phyloP scores from a whole-genome alignment of 2,888 invertebrate genomes.

The Drosophila multiciliata region DNA sequence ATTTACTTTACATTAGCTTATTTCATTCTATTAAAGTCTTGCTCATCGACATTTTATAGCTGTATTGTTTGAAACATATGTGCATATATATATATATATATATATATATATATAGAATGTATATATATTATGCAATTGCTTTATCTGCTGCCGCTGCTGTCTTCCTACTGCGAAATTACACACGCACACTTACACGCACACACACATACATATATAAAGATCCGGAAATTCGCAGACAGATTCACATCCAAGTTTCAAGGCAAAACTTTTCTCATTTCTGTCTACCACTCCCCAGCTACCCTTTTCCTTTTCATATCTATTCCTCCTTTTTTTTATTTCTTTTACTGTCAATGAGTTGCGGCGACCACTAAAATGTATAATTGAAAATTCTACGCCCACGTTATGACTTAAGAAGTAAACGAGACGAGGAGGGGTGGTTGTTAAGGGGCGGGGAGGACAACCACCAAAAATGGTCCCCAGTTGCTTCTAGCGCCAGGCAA shows the following conservation, averaged over 20 bases:
- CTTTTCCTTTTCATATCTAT: constrained; percentile 19
- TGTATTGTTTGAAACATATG: not conserved
- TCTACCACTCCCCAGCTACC: constrained; percentile 15
- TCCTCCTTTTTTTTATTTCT: constrained; percentile 15
- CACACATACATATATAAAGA: not conserved
- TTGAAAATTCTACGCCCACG: constrained; percentile 76
- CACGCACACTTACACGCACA: not conserved
- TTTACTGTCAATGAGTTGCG: constrained; percentile 65
- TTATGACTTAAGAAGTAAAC: constrained; percentile 53
- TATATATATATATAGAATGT: not conserved
- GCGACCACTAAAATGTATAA: constrained; percentile 73
- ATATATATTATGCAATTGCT: constrained; percentile 1
- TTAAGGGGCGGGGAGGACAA: not conserved
- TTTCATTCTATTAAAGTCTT: not conserved
- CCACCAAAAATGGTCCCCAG: constrained; percentile 63
- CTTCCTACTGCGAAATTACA: not conserved
- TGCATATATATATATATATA: not conserved
- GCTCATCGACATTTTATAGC: not conserved
- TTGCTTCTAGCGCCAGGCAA: constrained; percentile 74
- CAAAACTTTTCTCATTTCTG: constrained; percentile 70
- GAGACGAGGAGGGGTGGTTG: not conserved
- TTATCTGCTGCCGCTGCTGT: not conserved
- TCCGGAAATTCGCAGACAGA: constrained; percentile 38
- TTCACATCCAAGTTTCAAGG: constrained; percentile 32
- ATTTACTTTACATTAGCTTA: not conserved